A percentile compares a stretch with the other conserved stretches of the same genome.
Conservation (phyloP, 1,140 invertebrate genomes). For the Aphelinus atriplicis region DNA sequence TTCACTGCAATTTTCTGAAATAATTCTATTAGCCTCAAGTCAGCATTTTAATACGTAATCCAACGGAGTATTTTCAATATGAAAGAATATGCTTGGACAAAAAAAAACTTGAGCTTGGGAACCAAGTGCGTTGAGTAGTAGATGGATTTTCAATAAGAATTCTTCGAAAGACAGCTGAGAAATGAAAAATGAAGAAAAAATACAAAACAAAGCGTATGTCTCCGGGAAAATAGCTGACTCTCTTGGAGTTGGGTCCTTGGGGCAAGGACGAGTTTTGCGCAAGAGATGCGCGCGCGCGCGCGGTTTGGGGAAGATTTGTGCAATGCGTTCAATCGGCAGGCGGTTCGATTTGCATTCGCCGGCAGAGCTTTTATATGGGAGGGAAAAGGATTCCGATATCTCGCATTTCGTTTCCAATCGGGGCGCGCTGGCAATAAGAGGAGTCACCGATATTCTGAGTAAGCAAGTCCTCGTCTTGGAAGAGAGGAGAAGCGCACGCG, state of each 20-base stretch:
- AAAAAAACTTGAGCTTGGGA: no score
- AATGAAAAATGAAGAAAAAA: background rate
- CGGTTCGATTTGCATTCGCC: slow-evolving; percentile 51
- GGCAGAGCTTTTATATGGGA: slow-evolving; percentile 40
- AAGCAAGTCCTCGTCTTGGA: slow-evolving; percentile 51
- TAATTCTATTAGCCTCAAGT: no score
- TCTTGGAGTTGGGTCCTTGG: background rate
- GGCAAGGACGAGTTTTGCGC: no score
- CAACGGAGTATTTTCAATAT: no score
- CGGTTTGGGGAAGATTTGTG: slow-evolving; percentile 16
- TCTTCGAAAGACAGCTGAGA: background rate
- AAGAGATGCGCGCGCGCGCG: no score
- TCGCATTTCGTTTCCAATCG: slow-evolving; percentile 52
- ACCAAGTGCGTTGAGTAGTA: background rate
- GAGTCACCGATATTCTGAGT: slow-evolving; percentile 44
- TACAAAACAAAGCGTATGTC: background rate
- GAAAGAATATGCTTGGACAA: no score
- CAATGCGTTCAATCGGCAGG: slow-evolving; percentile 44
- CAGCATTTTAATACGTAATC: no score
- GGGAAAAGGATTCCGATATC: slow-evolving; percentile 50
- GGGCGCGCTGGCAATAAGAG: slow-evolving; percentile 47
- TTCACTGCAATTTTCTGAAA: no score
- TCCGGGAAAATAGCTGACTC: no score
- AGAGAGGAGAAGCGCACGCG: slow-evolving; percentile 39
- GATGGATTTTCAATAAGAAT: background rate